These are phyloP conservation scores for Protomyctophum bolini DNA, from an alignment of 2,113 vertebrate genomes.

Conservation along the genomic window DNA sequence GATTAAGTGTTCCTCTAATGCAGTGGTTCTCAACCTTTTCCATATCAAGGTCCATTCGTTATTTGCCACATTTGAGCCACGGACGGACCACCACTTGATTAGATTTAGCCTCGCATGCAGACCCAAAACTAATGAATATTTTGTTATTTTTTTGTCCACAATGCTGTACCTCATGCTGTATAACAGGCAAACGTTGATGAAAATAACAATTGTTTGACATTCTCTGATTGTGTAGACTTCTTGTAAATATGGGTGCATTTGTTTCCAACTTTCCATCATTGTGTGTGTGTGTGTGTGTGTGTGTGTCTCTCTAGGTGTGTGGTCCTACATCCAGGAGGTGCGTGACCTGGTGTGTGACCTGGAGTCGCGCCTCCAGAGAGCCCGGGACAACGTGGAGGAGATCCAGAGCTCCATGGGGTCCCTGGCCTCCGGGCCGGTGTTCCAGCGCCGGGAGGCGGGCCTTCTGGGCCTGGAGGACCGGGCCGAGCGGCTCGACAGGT, in stretches of 20 bases:
- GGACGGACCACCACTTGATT: too few relatives aligned
- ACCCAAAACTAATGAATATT: too few relatives aligned
- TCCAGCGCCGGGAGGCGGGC: slow-evolving; percentile 84
- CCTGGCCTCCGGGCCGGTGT: slow-evolving; percentile 82
- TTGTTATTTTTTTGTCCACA: too few relatives aligned
- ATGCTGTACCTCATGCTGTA: too few relatives aligned
- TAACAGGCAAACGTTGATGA: too few relatives aligned
- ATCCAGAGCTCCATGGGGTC: slow-evolving; percentile 83
- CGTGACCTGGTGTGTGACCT: slow-evolving; percentile 80
- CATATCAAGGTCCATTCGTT: background rate
- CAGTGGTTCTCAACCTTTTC: too few relatives aligned
- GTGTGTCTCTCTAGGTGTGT: slow-evolving; percentile 75
- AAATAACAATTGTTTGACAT: too few relatives aligned
- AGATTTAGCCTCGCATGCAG: too few relatives aligned
- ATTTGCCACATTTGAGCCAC: too few relatives aligned
- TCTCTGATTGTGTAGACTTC: too few relatives aligned
- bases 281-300: too few relatives aligned
- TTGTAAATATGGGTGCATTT: background rate
- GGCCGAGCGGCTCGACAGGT: slow-evolving; percentile 76
- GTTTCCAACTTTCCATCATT: background rate
- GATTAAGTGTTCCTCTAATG: too few relatives aligned
- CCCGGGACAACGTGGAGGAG: slow-evolving; percentile 86
- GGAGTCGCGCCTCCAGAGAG: slow-evolving; percentile 83
- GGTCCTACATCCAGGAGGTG: slow-evolving; percentile 82
- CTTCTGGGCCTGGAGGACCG: slow-evolving; percentile 86